Evolutionary conservation across 2,797 vertebrate species (phyloP).

Genomic region (Microctenopoma steveboyesi): DNA sequence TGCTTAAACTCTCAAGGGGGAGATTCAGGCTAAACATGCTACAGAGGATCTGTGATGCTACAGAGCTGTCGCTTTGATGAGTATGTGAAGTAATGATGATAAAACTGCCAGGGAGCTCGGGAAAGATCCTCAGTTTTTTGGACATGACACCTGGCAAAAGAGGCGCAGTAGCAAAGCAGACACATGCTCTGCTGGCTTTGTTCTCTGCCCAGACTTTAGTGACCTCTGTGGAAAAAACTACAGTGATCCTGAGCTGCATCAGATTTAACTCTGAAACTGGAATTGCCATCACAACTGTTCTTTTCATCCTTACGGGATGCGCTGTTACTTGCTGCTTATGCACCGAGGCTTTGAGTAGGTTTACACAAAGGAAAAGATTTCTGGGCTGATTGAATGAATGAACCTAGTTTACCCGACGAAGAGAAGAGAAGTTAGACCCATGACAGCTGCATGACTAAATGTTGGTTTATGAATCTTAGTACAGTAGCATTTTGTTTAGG

Average conservation of each 20-base stretch:
- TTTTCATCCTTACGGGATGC: slow-evolving; percentile 41
- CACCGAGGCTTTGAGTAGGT: slow-evolving; percentile 33
- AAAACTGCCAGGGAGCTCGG: slow-evolving; percentile 12
- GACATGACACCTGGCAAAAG: slow-evolving; percentile 12
- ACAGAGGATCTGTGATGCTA: neutral
- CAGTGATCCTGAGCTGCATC: slow-evolving; percentile 23
- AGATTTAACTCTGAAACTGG: slow-evolving; percentile 34
- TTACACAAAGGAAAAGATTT: slow-evolving; percentile 24
- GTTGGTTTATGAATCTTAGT: neutral
- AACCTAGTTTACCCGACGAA: slow-evolving; percentile 10
- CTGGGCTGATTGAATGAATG: too few species aligned
- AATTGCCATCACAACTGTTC: slow-evolving; percentile 45
- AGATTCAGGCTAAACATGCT: slow-evolving; percentile 3
- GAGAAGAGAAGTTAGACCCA: neutral
- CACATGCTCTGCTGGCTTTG: slow-evolving; percentile 14
- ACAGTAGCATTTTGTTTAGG: neutral
- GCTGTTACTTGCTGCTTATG: slow-evolving; percentile 35
- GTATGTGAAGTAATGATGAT: slow-evolving; percentile 22
- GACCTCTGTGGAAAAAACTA: slow-evolving; percentile 34
- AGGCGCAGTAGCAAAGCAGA: slow-evolving; percentile 21
- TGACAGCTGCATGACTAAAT: slow-evolving; percentile 13
- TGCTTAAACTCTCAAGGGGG: slow-evolving; percentile 12
- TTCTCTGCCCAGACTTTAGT: slow-evolving; percentile 39
- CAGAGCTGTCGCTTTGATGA: slow-evolving; percentile 7
- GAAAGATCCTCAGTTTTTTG: slow-evolving; percentile 23